These are phyloP conservation scores for Lepidotrigona ventralis DNA, from an alignment of 1,140 invertebrate genomes.

Conservation along the genomic window DNA sequence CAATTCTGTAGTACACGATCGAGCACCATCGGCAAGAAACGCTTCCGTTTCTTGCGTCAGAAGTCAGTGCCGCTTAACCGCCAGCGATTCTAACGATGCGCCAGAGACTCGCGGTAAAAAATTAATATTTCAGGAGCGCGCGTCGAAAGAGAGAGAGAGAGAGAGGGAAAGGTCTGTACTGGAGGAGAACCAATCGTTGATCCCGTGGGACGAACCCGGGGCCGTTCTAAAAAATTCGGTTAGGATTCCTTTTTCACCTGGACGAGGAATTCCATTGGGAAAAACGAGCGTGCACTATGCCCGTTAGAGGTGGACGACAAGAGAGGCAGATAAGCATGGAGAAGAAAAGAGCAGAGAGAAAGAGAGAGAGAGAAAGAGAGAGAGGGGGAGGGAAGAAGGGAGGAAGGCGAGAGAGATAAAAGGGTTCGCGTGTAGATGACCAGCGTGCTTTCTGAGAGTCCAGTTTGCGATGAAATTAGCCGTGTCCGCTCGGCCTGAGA, in stretches of 20 bases:
- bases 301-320: not conserved
- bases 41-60: slow-evolving; percentile 14
- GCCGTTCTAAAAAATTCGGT: slow-evolving; percentile 39
- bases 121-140: slow-evolving; percentile 34
- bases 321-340: slow-evolving; percentile 28
- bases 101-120: not conserved
- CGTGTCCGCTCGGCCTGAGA: slow-evolving; percentile 52
- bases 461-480: slow-evolving; percentile 66
- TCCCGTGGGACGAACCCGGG: not conserved
- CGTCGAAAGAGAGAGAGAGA: not conserved
- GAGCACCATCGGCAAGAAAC: not conserved
- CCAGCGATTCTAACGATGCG: slow-evolving; percentile 12
- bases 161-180: not conserved
- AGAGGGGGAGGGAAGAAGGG: not conserved
- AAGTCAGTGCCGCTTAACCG: not conserved
- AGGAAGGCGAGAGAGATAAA: slow-evolving; percentile 41
- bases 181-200: not conserved
- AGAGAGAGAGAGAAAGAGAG: too few relatives aligned
- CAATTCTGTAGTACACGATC: not conserved
- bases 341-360: not conserved
- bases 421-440: slow-evolving; percentile 66
- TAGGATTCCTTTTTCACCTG: slow-evolving; percentile 46
- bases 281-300: slow-evolving; percentile 33
- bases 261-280: slow-evolving; percentile 28
- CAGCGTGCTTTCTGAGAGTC: slow-evolving; percentile 53